These are phyloP conservation scores for Passer montanus DNA, from an alignment of 2,113 vertebrate genomes.

Conservation along the genomic window DNA sequence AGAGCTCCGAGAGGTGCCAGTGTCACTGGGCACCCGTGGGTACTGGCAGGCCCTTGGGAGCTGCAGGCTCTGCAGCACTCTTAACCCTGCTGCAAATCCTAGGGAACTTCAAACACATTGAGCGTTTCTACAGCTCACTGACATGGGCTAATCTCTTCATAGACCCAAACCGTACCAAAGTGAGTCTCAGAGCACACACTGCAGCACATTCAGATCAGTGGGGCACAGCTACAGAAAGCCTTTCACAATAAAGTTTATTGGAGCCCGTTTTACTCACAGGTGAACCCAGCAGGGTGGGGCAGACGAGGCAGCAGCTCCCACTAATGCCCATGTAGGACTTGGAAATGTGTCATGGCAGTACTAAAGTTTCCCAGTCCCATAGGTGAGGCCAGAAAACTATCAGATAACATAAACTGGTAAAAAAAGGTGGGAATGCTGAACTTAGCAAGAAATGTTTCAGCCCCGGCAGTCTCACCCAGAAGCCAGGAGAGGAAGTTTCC, in stretches of 20 bases:
- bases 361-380: not conserved
- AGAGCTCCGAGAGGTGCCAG: not conserved
- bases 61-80: not conserved
- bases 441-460: not conserved
- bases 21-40: accelerated
- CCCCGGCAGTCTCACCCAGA: not conserved
- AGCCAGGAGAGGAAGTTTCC: not conserved
- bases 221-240: not conserved
- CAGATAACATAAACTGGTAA: not conserved
- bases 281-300: not conserved
- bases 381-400: not conserved
- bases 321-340: not conserved
- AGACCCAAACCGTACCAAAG: not conserved
- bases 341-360: not conserved
- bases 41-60: not conserved
- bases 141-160: not conserved
- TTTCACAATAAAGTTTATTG: not conserved
- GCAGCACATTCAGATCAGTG: not conserved
- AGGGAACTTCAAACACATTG: not conserved
- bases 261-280: not conserved
- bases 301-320: not conserved
- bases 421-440: not conserved
- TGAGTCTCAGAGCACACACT: not conserved
- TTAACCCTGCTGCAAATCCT: not conserved
- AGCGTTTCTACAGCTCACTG: not conserved